A percentile compares a stretch with the other conserved stretches of the same genome.
phyloP scores from a whole-genome alignment of 2,888 invertebrate species.

The Polyommatus iphigenia region DNA sequence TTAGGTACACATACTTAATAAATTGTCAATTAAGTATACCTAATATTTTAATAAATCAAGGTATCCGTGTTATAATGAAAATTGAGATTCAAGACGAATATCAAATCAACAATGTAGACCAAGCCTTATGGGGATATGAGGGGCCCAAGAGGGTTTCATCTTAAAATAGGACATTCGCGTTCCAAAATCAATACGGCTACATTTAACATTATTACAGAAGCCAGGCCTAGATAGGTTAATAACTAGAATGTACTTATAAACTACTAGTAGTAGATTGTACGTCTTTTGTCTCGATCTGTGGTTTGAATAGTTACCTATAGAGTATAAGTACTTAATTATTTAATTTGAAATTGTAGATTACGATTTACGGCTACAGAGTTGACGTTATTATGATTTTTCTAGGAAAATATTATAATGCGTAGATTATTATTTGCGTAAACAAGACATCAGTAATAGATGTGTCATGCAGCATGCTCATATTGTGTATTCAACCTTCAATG shows the following conservation, averaged over 20 bases:
- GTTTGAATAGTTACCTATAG: too few species aligned
- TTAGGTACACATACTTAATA: too few species aligned
- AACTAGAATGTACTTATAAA: neutral
- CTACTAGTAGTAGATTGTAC: neutral
- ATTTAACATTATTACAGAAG: neutral
- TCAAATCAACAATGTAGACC: neutral
- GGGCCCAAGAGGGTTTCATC: slow-evolving; percentile 11
- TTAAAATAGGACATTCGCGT: slow-evolving; percentile 5
- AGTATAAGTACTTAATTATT: too few species aligned
- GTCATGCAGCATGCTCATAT: neutral
- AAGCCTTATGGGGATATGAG: neutral
- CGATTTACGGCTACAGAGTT: neutral
- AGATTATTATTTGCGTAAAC: neutral
- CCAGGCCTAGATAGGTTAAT: neutral
- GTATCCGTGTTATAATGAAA: neutral
- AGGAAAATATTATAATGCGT: neutral
- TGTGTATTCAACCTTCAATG: slow-evolving; percentile 5
- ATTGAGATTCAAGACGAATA: neutral
- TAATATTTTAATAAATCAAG: too few species aligned
- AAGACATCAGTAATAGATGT: neutral
- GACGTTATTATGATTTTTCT: neutral
- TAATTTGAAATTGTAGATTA: too few species aligned
- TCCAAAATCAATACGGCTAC: slow-evolving; percentile 5
- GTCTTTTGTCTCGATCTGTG: too few species aligned
- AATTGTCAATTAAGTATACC: too few species aligned